Evolutionary conservation across 1,140 invertebrate genomes (phyloP), one percentile per base, ranked within the genome.

Genomic region (Hylaeus anthracinus): DNA sequence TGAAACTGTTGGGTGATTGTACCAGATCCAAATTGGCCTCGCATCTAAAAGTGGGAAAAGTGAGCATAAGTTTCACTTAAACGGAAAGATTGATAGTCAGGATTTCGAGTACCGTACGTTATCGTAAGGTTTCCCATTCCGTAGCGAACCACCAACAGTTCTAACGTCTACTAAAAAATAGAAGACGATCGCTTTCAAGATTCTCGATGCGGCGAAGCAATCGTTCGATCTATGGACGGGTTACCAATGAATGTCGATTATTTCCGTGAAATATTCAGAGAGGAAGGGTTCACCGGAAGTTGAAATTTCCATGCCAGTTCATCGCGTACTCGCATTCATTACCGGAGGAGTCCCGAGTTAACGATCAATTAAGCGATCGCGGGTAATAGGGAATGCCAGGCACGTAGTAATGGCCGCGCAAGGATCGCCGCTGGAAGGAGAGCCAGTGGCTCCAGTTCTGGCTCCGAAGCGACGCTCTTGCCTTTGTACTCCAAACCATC

Each of bases 361-460:
- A 90, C 89, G 90, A 89, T 89, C 88, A 86, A 88, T 90, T 90
- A 90, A 90, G 87, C 86, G 74, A 88, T 90, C 85, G 74, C 63
- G 63, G 73, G 64, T 73, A 84, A 88, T 83, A 79, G 73, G 81
- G 84, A 88, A 90, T 89, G 81, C 83, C 55, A 37, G 84, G 82
- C 89, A 90, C 87, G 89, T 90, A 83, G 81, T 84, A 88, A 89
- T 86, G 85, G 71, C 71, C 72, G 82, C 58, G 60, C 66, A 82
- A 86, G 73, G 79, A 88, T 82, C 72, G 77, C 72, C 60, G 41
- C 39, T 79, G 63, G 58, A 79, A 79, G 70, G 64, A 77, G 60
- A 53, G 51, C 26, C 41, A 41, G 15, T 37, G 41, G 43, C 14
- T 60, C 15, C 74, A 48, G 51, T 9, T 51, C 9, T 9, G 51